Evolutionary conservation across 2,113 vertebrate species (phyloP).

Genomic region (Gasterosteus nipponicus): DNA sequence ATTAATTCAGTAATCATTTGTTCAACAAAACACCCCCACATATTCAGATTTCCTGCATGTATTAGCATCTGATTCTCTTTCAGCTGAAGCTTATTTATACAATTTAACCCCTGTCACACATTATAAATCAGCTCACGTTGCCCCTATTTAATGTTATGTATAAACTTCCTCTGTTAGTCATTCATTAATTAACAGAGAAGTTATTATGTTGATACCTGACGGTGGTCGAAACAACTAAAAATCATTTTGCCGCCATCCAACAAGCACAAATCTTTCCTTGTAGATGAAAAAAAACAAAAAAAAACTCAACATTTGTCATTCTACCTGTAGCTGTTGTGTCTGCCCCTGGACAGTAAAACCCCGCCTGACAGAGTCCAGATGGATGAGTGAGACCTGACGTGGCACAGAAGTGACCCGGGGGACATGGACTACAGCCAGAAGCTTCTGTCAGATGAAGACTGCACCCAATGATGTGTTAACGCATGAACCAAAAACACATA

Average conservation of each 20-base stretch:
- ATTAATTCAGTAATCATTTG: slow-evolving; percentile 54
- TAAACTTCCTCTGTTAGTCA: neutral
- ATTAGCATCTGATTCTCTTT: slow-evolving; percentile 47
- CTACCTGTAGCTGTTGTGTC: slow-evolving; percentile 78
- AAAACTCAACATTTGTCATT: neutral
- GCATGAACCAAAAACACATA: slow-evolving; percentile 15
- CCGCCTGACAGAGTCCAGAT: slow-evolving; percentile 86
- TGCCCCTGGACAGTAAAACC: slow-evolving; percentile 87
- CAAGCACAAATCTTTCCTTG: neutral
- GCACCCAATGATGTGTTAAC: slow-evolving; percentile 20
- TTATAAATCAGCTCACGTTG: slow-evolving; percentile 25
- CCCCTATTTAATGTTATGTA: slow-evolving; percentile 7
- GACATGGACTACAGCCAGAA: slow-evolving; percentile 84
- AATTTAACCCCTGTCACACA: slow-evolving; percentile 9
- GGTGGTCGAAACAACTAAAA: neutral
- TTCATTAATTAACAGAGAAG: neutral
- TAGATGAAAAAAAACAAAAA: neutral
- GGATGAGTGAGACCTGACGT: slow-evolving; percentile 82
- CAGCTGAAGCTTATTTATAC: slow-evolving; percentile 29
- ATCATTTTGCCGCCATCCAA: neutral
- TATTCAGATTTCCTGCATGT: slow-evolving; percentile 38
- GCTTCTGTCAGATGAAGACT: slow-evolving; percentile 81
- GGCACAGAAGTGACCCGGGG: slow-evolving; percentile 85
- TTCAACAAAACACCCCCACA: slow-evolving; percentile 51
- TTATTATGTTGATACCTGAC: neutral